These are phyloP conservation scores for Ferrisia virgata DNA, from an alignment of 2,888 invertebrate species.

Conservation along the genomic window DNA sequence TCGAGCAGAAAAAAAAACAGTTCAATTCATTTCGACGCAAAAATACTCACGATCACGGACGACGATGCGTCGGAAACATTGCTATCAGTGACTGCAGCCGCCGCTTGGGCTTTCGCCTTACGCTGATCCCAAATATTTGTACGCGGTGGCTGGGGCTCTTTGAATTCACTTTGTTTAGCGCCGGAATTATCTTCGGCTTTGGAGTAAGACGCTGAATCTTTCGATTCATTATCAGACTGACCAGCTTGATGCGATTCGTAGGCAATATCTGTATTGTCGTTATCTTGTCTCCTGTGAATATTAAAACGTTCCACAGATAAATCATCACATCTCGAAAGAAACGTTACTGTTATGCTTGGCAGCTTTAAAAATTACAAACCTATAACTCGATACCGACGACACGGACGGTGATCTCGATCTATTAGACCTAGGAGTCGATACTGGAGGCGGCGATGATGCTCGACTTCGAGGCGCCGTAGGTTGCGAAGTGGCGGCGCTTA, in stretches of 20 bases:
- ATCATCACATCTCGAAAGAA: background rate
- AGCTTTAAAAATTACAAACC: background rate
- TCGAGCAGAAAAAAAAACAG: background rate
- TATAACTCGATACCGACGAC: slow-evolving; percentile 18
- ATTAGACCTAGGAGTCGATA: background rate
- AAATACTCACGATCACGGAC: slow-evolving; percentile 37
- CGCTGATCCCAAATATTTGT: slow-evolving; percentile 32
- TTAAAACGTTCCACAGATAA: background rate
- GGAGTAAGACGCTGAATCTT: background rate
- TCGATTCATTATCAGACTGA: slow-evolving; percentile 1
- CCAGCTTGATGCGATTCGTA: slow-evolving; percentile 3
- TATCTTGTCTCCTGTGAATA: slow-evolving; percentile 5
- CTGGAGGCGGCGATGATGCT: background rate
- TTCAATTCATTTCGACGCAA: background rate
- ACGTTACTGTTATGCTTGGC: no score
- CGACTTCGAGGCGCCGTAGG: background rate
- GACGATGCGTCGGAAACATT: background rate
- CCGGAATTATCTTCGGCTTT: background rate
- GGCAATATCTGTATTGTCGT: slow-evolving; percentile 15
- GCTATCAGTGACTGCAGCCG: background rate
- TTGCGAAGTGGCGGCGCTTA: slow-evolving; percentile 13
- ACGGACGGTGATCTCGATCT: slow-evolving; percentile 33
- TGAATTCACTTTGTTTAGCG: background rate
- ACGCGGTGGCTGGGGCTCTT: slow-evolving; percentile 2
- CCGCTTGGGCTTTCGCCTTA: background rate